Base-by-base conservation (phyloP, 2,888 invertebrate genomes). In the Scaptomyza parva region DNA sequence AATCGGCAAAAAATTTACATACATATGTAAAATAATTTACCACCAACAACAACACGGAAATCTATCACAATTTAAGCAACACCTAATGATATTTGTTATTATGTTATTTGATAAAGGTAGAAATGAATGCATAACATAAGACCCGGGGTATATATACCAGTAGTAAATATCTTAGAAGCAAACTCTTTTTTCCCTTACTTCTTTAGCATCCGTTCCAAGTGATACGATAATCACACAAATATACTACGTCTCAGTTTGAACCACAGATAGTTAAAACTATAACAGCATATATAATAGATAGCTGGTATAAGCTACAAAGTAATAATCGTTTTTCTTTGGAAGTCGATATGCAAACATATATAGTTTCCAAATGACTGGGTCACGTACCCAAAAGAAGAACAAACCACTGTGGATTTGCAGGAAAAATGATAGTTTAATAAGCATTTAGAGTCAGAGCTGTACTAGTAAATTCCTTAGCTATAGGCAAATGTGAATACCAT, bases 371-470 rank as follows among this genome's bases (percentile, higher is more conserved):
- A 30, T 45, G 45, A n/a, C 12, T 12, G 17, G 8, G 4, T 28
- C 12, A 45, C 24, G 24, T 28, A n/a, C n/a, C n/a, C n/a, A n/a
- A n/a, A n/a, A n/a, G n/a, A n/a, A 0, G 28, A 28, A 12, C 17
- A 47, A 50, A 5, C 30, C n/a, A 33, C 6, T 33, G 33, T n/a
- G n/a, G n/a, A 33, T 14, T 14, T 35, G 35, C 35, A 35, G 14
- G 2, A 14, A 41, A 14, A 67, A 50, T 37, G 35, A 66, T 52
- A 50, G 33, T 66, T 65, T 33, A 64, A 64, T 64, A 41, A 35
- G 45, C 22, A 41, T 55, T 63, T 43, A 37, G 12, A 37, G 47
- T 22, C 64, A 39, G 35, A 45, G 48, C 14, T 35, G 2, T 7
- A 24, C 24, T 8, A 37, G 24, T 14, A n/a, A 37, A 24, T 35